Evolutionary conservation across 2,797 vertebrate genomes (phyloP), one percentile per base, ranked within the genome.

Genomic region (Galagoides demidoff): DNA sequence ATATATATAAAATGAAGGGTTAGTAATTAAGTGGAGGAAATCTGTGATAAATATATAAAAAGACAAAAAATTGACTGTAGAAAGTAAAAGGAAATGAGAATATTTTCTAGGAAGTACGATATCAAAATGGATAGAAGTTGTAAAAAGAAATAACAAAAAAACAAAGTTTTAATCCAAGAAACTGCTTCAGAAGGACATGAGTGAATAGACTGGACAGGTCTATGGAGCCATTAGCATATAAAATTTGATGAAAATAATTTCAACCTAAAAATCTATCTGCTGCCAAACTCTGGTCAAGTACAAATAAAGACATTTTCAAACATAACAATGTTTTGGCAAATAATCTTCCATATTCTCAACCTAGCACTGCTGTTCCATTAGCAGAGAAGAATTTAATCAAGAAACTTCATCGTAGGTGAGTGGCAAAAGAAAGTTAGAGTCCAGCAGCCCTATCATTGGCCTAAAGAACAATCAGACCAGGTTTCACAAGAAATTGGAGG

Each of bases 231-330:
- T 55, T 90, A 39, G 14, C 22, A 81, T 13, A 57, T 49, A 7
- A 96, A 79, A 64, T 87, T 74, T 74, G 39, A 68, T 71, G 11
- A 81, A 79, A 79, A 70, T 78, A 37, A 78, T 79, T 95, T 79
- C 31, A 83, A 31, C 9, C 37, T 90, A 61, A 90, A 86, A 73
- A 34, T 79, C 43, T 45, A 16, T 85, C 34, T 82, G n/a, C 19
- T 76, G 7, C n/a, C 49, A 73, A 61, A 87, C 5, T 86, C 64
- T 82, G 16, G 39, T 52, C 55, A 79, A n/a, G 13, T 63, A 76
- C 79, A 27, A 87, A 82, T 64, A 88, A 79, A 59, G 11, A 34
- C 19, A 34, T 73, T 77, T 90, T 66, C 7, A 85, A 23, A 84
- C 19, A 25, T 31, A 77, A 77, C 0, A 45, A 85, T 1, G 0